A percentile compares a stretch with the other conserved stretches of the same genome.
Evolutionary conservation across 2,113 vertebrate genomes (phyloP).

Genomic region (Sebastes fasciatus): DNA sequence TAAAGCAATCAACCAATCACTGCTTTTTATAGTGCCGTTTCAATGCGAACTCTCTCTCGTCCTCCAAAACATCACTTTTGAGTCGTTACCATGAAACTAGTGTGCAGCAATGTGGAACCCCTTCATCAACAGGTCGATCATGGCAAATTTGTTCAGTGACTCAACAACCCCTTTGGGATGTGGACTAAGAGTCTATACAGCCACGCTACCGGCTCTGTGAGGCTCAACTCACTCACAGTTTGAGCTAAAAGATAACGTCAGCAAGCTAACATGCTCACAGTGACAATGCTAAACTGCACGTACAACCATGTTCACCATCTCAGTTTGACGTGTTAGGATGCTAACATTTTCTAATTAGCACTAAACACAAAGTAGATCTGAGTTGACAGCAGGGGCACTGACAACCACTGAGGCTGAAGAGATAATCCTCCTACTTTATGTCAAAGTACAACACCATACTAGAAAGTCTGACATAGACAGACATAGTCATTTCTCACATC

Average conservation of each 20-base stretch:
- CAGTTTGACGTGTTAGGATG: no score
- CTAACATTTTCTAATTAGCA: no score
- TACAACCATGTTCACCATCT: not conserved
- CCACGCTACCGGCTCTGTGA: not conserved
- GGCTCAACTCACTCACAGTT: not conserved
- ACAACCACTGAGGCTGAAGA: not conserved
- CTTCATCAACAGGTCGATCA: not conserved
- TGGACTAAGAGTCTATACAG: not conserved
- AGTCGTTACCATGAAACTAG: not conserved
- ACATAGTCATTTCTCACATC: not conserved
- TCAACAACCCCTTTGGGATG: not conserved
- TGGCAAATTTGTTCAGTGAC: not conserved
- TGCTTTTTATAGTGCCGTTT: conserved; percentile 12
- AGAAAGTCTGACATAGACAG: not conserved
- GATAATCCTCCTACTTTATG: not conserved
- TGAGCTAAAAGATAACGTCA: not conserved
- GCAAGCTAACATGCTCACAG: not conserved
- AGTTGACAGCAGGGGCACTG: no score
- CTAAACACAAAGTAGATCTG: no score
- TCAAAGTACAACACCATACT: not conserved
- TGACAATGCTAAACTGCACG: not conserved
- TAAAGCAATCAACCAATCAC: conserved; percentile 32
- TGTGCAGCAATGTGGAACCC: conserved; percentile 7
- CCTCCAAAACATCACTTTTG: conserved; percentile 12
- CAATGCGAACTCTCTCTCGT: not conserved